Evolutionary conservation across 2,797 vertebrate genomes (phyloP).

Genomic region (Etheostoma perlongum): DNA sequence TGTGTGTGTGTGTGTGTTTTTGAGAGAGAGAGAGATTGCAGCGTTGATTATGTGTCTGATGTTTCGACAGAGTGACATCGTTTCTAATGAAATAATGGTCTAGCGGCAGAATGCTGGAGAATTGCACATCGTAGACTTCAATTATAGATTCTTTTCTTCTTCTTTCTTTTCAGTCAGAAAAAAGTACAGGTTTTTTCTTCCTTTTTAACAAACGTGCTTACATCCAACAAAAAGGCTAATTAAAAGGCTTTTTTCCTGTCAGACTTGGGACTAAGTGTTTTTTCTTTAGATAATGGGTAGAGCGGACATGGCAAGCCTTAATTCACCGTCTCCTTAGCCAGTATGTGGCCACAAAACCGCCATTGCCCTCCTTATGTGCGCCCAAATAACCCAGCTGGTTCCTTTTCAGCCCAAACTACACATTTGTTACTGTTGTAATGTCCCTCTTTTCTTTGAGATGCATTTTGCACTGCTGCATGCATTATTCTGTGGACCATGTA

Average conservation of each 20-base stretch:
- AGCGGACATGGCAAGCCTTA: conserved; percentile 64
- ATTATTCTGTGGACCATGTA: conserved; percentile 42
- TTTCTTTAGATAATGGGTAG: conserved; percentile 75
- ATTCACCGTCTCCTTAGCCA: conserved; percentile 67
- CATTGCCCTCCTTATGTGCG: conserved; percentile 50
- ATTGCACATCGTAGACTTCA: conserved; percentile 83
- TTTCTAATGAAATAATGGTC: conserved; percentile 86
- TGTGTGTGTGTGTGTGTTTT: conserved; percentile 30
- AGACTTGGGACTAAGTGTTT: conserved; percentile 71
- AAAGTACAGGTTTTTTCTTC: conserved; percentile 62
- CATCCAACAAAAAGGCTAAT: conserved; percentile 72
- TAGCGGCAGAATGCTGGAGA: conserved; percentile 72
- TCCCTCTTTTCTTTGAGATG: conserved; percentile 48
- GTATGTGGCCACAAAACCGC: conserved; percentile 57
- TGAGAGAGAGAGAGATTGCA: conserved; percentile 51
- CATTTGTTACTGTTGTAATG: conserved; percentile 40
- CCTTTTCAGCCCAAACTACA: conserved; percentile 29
- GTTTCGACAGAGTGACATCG: conserved; percentile 78
- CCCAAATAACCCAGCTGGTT: conserved; percentile 49
- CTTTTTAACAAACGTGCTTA: conserved; percentile 63
- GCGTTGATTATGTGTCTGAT: conserved; percentile 79
- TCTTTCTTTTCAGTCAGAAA: conserved; percentile 60
- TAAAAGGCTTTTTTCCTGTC: conserved; percentile 68
- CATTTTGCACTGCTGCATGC: conserved; percentile 41
- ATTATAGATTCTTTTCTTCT: conserved; percentile 75